Evolutionary conservation across 2,113 vertebrate genomes (phyloP), one percentile per base, ranked within the genome.

Genomic region (Lathamus discolor): DNA sequence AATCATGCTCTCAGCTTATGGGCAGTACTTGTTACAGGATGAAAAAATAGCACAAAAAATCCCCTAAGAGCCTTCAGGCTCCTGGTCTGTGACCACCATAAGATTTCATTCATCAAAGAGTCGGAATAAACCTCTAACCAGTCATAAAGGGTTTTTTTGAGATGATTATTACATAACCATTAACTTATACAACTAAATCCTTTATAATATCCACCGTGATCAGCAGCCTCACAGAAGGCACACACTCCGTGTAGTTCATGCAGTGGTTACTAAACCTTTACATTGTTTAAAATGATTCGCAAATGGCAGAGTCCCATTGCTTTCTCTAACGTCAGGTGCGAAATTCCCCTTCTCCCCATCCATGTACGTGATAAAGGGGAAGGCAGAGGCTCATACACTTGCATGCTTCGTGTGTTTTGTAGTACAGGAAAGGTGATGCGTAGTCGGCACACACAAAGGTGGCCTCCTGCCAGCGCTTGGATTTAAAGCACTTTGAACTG

Each of bases 401-500:
- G 86, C 95, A 86, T 27, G 66, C 52, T 91, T 6, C 9, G 1
- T 16, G 2, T 77, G 77, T 73, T 76, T 52, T 87, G 39, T 86
- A 52, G 74, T 12, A 39, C 16, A 43, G 75, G 82, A 95, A 91
- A 68, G 94, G 72, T 91, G 69, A 57, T 51, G 61, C 95, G 93
- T 95, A 95, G 78, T 96, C 84, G 68, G 97, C 95, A 84, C 57
- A 46, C 91, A 92, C 73, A 43, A 49, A 70, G 44, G 25, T 75
- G 92, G 90, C 90, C 80, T 93, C 78, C 96, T 90, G 91, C 96
- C 92, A 95, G 91, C 0, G 0, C 85, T 80, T 0, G 1, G 49
- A 70, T 82, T 88, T 91, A 66, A 66, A 74, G 35, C 88, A 39
- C 55, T 88, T 95, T 89, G 91, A 82, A 43, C 66, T 37, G 49